Conservation (phyloP, 2,888 invertebrate genomes). For the Drosophila pegasa region DNA sequence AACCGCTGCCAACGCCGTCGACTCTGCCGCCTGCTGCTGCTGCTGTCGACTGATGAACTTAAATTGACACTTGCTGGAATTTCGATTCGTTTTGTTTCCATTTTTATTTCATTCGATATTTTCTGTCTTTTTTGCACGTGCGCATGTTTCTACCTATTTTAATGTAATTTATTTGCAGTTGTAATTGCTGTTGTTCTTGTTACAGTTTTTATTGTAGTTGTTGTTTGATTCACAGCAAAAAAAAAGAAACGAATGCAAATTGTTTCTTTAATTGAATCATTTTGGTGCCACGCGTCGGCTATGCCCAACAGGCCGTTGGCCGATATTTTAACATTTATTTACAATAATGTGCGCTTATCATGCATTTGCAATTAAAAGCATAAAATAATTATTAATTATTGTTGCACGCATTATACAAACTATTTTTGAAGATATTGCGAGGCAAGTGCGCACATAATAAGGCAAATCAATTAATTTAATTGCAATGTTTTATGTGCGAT, state of each 20-base stretch:
- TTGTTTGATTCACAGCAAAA: constrained; percentile 14
- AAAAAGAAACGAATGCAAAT: constrained; percentile 62
- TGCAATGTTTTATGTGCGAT: constrained; percentile 3
- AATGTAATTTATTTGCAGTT: constrained; percentile 76
- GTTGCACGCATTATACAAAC: constrained; percentile 21
- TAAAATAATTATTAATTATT: constrained; percentile 56
- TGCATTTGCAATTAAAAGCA: constrained; percentile 61
- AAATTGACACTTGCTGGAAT: constrained; percentile 70
- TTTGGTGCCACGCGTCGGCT: constrained; percentile 27
- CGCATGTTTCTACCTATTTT: constrained; percentile 62
- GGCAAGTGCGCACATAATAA: constrained; percentile 15
- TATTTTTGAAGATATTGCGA: constrained; percentile 23
- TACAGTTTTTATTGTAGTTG: constrained; percentile 40
- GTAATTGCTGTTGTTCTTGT: constrained; percentile 62
- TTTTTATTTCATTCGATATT: constrained; percentile 30
- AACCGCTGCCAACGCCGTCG: constrained; percentile 9
- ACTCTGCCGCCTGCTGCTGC: neutral
- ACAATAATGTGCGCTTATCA: constrained; percentile 71
- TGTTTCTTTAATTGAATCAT: constrained; percentile 79
- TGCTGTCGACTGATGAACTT: constrained; percentile 70
- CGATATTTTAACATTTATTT: constrained; percentile 55
- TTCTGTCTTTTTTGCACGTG: constrained; percentile 19
- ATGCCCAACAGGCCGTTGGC: constrained; percentile 26
- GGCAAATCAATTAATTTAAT: constrained; percentile 21
- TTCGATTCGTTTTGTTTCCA: constrained; percentile 49